Evolutionary conservation across 2,113 vertebrate species (phyloP).

Genomic region (Illadopsis cleaveri): DNA sequence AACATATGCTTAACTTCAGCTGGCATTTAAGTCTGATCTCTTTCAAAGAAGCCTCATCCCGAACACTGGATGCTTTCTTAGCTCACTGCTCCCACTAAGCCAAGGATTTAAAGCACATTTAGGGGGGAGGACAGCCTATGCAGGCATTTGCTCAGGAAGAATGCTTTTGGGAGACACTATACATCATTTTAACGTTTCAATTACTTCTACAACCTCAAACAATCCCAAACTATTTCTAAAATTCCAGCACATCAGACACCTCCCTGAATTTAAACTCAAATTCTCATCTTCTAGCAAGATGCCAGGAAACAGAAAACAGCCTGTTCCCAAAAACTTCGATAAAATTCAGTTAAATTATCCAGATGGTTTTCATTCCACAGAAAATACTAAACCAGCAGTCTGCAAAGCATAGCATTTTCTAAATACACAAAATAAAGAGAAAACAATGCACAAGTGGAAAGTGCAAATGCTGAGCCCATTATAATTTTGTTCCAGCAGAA

Average conservation of each 20-base stretch:
- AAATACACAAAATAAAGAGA: slow-evolving; percentile 66
- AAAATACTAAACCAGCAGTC: slow-evolving; percentile 57
- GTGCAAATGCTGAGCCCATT: slow-evolving; percentile 50
- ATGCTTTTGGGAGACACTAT: background rate
- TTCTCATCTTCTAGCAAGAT: background rate
- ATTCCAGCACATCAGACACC: background rate
- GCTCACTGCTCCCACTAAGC: background rate
- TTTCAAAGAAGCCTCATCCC: background rate
- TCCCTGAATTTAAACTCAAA: background rate
- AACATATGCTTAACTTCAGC: background rate
- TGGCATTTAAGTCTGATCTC: background rate
- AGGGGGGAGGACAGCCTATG: background rate
- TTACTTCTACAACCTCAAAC: background rate
- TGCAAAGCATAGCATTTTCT: slow-evolving; percentile 47
- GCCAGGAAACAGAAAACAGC: slow-evolving; percentile 17
- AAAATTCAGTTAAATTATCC: slow-evolving; percentile 55
- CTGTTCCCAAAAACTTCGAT: background rate
- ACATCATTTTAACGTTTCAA: background rate
- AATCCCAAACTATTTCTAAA: background rate
- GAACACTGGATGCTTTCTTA: background rate
- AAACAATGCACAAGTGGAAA: slow-evolving; percentile 65
- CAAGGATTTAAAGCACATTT: background rate
- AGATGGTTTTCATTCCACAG: slow-evolving; percentile 67
- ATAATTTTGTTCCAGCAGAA: slow-evolving; percentile 61
- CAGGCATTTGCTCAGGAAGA: background rate